A percentile compares a stretch with the other conserved stretches of the same genome.
Evolutionary conservation across 2,888 invertebrate species (phyloP).

Genomic region (Drosophila nr. fundita): DNA sequence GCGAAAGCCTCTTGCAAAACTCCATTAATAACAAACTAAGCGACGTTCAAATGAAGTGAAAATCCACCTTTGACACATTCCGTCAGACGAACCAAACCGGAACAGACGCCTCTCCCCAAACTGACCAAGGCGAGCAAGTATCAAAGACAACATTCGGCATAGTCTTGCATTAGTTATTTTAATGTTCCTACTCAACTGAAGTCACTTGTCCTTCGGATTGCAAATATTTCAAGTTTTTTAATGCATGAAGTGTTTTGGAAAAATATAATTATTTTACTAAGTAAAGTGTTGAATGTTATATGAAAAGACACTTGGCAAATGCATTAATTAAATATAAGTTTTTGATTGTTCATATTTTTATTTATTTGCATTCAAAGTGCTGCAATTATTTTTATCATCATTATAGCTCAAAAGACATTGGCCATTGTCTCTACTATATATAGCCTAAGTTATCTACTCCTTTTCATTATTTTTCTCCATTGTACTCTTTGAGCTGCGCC

Average conservation of each 20-base stretch:
- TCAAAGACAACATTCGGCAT: not conserved
- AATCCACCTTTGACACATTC: conserved; percentile 59
- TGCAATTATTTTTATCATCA: not conserved
- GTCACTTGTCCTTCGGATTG: not conserved
- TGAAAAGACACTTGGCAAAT: not conserved
- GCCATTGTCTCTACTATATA: not conserved
- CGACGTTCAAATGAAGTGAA: conserved; percentile 57
- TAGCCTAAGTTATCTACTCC: not conserved
- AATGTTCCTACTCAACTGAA: not conserved
- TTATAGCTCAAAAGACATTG: not conserved
- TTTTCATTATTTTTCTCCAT: not conserved
- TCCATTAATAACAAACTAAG: conserved; percentile 79
- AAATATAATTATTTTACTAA: not conserved
- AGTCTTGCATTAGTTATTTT: not conserved
- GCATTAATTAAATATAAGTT: not conserved
- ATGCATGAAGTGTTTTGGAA: not conserved
- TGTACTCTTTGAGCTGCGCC: not conserved
- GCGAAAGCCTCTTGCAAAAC: conserved; percentile 58
- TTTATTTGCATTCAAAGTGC: not conserved
- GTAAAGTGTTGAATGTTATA: not conserved
- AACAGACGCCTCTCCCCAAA: not conserved
- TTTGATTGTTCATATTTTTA: not conserved
- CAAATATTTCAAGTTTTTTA: not conserved
- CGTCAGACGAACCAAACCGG: conserved; percentile 25
- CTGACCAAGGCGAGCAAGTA: not conserved